Conservation (phyloP, 2,113 vertebrate species). For the Ascaphus truei region DNA sequence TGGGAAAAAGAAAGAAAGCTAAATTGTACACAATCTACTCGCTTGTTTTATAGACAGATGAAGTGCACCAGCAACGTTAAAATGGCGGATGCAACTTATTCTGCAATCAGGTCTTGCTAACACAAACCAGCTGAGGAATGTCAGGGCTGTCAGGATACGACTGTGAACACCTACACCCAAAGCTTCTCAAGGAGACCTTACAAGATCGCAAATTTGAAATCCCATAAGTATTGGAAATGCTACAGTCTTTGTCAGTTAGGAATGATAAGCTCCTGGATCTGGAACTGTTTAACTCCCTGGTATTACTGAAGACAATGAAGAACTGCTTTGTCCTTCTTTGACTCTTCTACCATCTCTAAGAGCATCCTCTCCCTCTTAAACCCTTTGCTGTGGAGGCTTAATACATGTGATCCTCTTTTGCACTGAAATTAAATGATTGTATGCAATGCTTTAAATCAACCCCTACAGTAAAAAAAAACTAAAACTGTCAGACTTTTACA, state of each 20-base stretch:
- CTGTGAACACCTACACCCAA: background rate
- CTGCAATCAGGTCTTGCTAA: slow-evolving; percentile 5
- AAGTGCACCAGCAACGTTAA: too few species aligned
- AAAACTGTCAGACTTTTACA: background rate
- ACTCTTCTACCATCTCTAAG: background rate
- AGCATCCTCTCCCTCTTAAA: background rate
- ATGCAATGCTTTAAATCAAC: slow-evolving; percentile 51
- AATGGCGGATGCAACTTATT: too few species aligned
- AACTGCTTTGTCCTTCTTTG: slow-evolving; percentile 19
- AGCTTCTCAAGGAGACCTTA: slow-evolving; percentile 16
- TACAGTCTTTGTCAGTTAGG: slow-evolving; percentile 38
- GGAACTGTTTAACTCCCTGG: slow-evolving; percentile 31
- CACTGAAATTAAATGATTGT: slow-evolving; percentile 40
- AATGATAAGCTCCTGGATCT: slow-evolving; percentile 48
- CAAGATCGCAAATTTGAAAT: slow-evolving; percentile 39
- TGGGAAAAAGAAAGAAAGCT: too few species aligned
- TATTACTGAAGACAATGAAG: slow-evolving; percentile 1
- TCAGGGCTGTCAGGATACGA: background rate
- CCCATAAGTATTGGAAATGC: slow-evolving; percentile 48
- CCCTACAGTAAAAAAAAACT: background rate
- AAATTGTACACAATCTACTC: too few species aligned
- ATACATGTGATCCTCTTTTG: slow-evolving; percentile 49
- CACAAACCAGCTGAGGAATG: slow-evolving; percentile 26
- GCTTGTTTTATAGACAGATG: too few species aligned
- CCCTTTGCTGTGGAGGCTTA: slow-evolving; percentile 13